Conservation (phyloP, 2,113 vertebrate genomes). For the Tiliqua scincoides region DNA sequence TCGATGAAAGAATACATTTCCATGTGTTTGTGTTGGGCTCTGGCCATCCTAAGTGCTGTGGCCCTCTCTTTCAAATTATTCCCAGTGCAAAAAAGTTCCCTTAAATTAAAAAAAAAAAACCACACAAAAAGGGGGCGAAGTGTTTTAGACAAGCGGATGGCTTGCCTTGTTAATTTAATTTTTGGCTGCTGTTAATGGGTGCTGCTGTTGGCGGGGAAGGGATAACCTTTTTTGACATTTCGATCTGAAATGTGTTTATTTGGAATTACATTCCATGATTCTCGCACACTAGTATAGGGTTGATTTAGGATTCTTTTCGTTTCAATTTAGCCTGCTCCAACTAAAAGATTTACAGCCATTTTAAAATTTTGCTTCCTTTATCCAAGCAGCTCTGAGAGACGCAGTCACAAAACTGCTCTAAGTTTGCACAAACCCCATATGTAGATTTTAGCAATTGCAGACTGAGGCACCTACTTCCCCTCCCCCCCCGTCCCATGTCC, state of each 20-base stretch:
- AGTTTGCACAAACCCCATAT: too few relatives aligned
- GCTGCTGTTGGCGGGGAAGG: neutral
- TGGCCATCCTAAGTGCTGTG: neutral
- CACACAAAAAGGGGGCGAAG: conserved; percentile 4
- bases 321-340: neutral
- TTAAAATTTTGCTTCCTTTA: too few relatives aligned
- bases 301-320: too few relatives aligned
- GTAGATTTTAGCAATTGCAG: too few relatives aligned
- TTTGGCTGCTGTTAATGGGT: neutral
- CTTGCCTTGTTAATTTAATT: neutral
- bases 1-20: neutral
- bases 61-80: neutral
- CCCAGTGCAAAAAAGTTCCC: conserved; percentile 34
- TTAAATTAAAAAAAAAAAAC: neutral
- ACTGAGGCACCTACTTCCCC: too few relatives aligned
- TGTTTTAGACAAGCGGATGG: conserved; percentile 13
- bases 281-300: neutral
- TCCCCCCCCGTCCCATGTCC: too few relatives aligned
- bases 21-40: conserved; percentile 42
- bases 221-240: too few relatives aligned
- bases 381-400: too few relatives aligned
- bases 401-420: too few relatives aligned
- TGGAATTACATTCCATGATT: neutral
- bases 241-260: too few relatives aligned
- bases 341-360: neutral